Conservation (phyloP, 2,888 invertebrate species). For the Lysandra coridon region DNA sequence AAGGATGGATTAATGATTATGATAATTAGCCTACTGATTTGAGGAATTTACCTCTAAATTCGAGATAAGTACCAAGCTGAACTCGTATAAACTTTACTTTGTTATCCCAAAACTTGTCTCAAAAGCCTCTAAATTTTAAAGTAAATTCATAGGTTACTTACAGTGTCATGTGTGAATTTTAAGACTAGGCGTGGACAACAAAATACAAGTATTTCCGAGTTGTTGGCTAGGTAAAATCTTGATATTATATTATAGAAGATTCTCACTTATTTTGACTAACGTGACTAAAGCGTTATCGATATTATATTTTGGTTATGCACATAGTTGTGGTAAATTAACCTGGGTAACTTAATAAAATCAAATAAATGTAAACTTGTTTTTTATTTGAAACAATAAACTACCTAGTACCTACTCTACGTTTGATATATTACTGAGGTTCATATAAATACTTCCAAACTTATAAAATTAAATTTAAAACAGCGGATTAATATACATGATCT, state of each 20-base stretch:
- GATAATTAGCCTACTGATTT: not conserved
- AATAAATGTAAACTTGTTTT: not conserved
- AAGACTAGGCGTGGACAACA: not conserved
- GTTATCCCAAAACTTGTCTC: not conserved
- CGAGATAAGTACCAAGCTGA: not conserved
- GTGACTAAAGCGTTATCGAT: not conserved
- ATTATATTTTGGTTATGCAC: conserved; percentile 29
- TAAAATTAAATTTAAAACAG: too few relatives aligned
- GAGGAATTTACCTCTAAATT: not conserved
- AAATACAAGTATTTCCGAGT: not conserved
- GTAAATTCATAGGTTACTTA: not conserved
- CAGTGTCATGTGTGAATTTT: not conserved
- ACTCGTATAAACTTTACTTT: not conserved
- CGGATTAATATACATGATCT: too few relatives aligned
- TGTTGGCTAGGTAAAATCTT: not conserved
- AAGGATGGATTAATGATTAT: not conserved
- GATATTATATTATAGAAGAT: not conserved
- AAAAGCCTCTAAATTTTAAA: not conserved
- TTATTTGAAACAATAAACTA: not conserved
- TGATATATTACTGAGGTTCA: not conserved
- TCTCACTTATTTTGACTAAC: not conserved
- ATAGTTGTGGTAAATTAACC: conserved; percentile 32
- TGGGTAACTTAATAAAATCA: conserved; percentile 28
- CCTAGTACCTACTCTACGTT: not conserved
- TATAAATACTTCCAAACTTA: not conserved